Base-by-base conservation (phyloP, 2,888 invertebrate genomes). In the Amphipoea lucens region DNA sequence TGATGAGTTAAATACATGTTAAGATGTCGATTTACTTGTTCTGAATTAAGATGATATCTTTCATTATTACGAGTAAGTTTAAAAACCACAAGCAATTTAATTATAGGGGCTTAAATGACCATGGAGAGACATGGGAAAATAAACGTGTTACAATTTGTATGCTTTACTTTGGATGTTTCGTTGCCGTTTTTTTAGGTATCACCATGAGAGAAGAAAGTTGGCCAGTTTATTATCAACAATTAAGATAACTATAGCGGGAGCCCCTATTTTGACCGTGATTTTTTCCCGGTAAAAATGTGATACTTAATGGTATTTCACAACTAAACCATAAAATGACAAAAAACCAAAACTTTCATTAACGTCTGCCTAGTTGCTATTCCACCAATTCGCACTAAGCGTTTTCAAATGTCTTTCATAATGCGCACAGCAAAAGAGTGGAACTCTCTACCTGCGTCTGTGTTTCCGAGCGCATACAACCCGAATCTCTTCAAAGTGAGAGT, bases 1-100 rank as follows among this genome's bases (percentile, higher is more conserved):
- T 90, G 84, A 81, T 86, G 83, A 84, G 81, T 87, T 85, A 88
- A 82, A 76, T 83, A 80, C 82, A 84, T 86, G 74, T 81, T 75
- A 65, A 76, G 67, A 85, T 68, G 89, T 82, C 82, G 72, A 85
- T 83, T 82, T 65, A 42, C 48, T 69, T 74, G 70, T 77, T 83
- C 51, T 48, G 4, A 78, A 75, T 76, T 62, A 42, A 73, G 76
- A 81, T 82, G 73, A 60, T 81, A 74, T 74, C 73, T 76, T 66
- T 68, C 54, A 76, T 74, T 71, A 76, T 81, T 51, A 66, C 70
- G 7, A 36, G 66, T 73, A 78, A 23, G n/a, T 68, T 78, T 40
- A 60, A 78, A 73, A 57, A 48, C 20, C 68, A 67, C 63, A 67
- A 80, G 63, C 51, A 12, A 3, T 71, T 63, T 82, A 77, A 82